Evolutionary conservation across 2,888 invertebrate species (phyloP), one percentile per base, ranked within the genome.

Genomic region (Drosophila colorata): DNA sequence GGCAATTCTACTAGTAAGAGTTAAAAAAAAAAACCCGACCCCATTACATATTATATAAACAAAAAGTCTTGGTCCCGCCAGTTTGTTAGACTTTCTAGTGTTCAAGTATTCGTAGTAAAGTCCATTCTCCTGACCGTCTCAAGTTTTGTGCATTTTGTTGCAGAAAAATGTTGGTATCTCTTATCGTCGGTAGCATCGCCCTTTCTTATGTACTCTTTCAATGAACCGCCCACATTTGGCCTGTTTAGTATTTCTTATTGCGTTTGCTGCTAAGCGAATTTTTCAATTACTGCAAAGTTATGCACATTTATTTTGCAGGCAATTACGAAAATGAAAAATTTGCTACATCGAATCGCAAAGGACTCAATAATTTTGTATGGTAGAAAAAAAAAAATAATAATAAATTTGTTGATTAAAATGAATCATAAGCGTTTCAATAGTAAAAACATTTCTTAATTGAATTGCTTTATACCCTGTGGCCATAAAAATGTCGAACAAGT

Each of bases 311-410:
- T 74, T 72, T 68, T 63, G 43, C 9, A 31, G 48, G 63, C 81
- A 81, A 74, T 78, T 78, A 74, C 67, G 20, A 56, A 73, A 73
- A 74, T 84, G 41, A 81, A 80, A 69, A 70, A 67, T 78, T 74
- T 67, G 13, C 43, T 51, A 48, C 47, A 74, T 65, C 71, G 77
- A 53, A 55, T 38, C 28, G 59, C 56, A 44, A 18, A 47, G 25
- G 9, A 41, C 43, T 44, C 33, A 44, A 52, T 18, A 44, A 33
- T 31, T 61, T 53, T 16, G 56, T 46, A 48, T 41, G 31, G 13
- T 43, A 16, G 20, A 40, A 38, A 31, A 48, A 4, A n/a, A 18
- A 11, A 40, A 13, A 33, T 16, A 37, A n/a, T 5, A n/a, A 52
- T 7, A 3, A 23, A 20, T 35, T 7, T 14, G n/a, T 33, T 20